Percentiles rank a stretch among this genome's conserved stretches.
These are phyloP conservation scores for Plecturocebus donacophilus DNA, from an alignment of 2,113 vertebrate species.

Conservation along the genomic window DNA sequence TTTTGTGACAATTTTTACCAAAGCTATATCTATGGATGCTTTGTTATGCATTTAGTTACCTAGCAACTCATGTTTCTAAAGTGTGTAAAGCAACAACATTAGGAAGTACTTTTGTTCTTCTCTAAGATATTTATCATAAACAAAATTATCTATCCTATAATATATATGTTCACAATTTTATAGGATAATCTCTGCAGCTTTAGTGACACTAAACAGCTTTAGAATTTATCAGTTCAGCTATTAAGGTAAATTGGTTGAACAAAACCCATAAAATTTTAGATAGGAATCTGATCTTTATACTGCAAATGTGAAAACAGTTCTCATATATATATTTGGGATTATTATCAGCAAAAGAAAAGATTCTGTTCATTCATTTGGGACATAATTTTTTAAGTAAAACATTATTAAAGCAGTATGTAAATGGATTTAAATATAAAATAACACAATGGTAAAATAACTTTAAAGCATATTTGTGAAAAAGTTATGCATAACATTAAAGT, in stretches of 20 bases:
- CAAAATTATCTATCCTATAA: background rate
- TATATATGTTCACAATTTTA: background rate
- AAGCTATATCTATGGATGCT: background rate
- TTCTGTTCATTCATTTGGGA: background rate
- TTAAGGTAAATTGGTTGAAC: background rate
- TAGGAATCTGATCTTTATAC: background rate
- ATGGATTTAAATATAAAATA: conserved; percentile 35
- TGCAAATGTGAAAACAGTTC: background rate
- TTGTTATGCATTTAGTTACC: conserved; percentile 26
- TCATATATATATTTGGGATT: background rate
- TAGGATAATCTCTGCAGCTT: background rate
- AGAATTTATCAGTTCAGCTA: background rate
- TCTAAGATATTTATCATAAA: conserved; percentile 1
- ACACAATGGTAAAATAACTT: background rate
- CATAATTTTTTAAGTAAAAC: background rate
- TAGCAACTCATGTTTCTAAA: background rate
- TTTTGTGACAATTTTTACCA: conserved; percentile 20
- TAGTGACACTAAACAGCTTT: background rate
- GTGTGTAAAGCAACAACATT: background rate
- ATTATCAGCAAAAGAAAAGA: background rate
- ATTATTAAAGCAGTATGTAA: background rate
- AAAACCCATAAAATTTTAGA: background rate
- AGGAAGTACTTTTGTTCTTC: conserved; percentile 36
- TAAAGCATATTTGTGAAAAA: background rate
- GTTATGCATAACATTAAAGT: background rate